These are phyloP conservation scores for Mythimna pallens DNA, from an alignment of 2,888 invertebrate genomes.

Conservation along the genomic window DNA sequence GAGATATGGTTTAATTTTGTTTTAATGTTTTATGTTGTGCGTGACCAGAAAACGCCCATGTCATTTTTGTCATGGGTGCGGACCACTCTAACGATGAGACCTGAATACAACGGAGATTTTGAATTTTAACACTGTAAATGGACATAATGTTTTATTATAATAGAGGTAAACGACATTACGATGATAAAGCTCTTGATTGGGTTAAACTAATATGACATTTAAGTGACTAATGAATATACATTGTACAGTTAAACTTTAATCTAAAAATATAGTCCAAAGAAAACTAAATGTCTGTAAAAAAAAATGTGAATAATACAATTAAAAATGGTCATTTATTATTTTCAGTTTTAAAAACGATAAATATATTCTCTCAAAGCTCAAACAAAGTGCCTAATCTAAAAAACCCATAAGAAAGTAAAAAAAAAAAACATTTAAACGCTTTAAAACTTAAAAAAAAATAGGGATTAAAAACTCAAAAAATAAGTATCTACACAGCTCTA, in stretches of 20 bases:
- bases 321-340: no score
- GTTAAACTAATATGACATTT: not conserved
- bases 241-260: not conserved
- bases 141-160: slow-evolving; percentile 48
- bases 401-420: not conserved
- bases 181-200: not conserved
- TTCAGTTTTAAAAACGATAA: not conserved
- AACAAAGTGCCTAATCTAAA: not conserved
- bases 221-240: not conserved
- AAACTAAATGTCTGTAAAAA: not conserved
- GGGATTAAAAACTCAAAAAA: not conserved
- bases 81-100: slow-evolving; percentile 69
- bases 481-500: not conserved
- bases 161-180: slow-evolving; percentile 18
- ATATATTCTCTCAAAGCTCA: not conserved
- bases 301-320: no score
- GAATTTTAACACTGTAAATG: slow-evolving; percentile 56
- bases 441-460: not conserved
- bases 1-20: slow-evolving; percentile 70
- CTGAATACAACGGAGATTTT: slow-evolving; percentile 65
- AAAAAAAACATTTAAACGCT: no score
- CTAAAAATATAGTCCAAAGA: not conserved
- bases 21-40: slow-evolving; percentile 71
- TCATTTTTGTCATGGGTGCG: slow-evolving; percentile 81
- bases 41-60: slow-evolving; percentile 84